phyloP scores from a whole-genome alignment of 2,797 vertebrate genomes.

The Coregonus sp. region DNA sequence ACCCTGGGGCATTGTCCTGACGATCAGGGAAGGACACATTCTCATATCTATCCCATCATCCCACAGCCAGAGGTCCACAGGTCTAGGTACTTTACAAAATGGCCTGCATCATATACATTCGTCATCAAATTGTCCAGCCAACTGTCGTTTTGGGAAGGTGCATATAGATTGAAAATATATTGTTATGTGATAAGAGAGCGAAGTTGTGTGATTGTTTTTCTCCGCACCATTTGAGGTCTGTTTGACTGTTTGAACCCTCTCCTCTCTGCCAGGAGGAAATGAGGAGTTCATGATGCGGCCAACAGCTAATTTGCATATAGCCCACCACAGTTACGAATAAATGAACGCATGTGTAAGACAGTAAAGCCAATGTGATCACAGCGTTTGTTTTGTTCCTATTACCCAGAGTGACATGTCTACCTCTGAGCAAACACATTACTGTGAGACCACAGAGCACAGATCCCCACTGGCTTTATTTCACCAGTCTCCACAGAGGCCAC shows the following conservation, averaged over 20 bases:
- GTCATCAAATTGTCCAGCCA: constrained; percentile 12
- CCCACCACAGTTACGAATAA: constrained; percentile 52
- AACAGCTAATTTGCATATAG: constrained; percentile 68
- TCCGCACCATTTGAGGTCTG: constrained; percentile 33
- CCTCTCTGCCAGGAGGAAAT: constrained; percentile 51
- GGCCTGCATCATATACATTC: constrained; percentile 35
- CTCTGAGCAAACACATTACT: constrained; percentile 58
- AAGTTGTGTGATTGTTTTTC: constrained; percentile 35
- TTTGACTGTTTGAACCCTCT: constrained; percentile 64
- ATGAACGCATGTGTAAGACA: constrained; percentile 65
- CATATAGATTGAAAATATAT: constrained; percentile 11
- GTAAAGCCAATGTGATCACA: constrained; percentile 56
- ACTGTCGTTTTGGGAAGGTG: constrained; percentile 16
- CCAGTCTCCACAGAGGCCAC: no score
- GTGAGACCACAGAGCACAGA: constrained; percentile 27
- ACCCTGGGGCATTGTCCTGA: constrained; percentile 53
- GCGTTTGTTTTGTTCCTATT: constrained; percentile 66
- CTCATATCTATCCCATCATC: constrained; percentile 39
- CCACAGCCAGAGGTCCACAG: constrained; percentile 19
- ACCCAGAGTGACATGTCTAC: constrained; percentile 28
- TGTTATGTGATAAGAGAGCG: constrained; percentile 22
- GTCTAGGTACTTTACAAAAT: constrained; percentile 39
- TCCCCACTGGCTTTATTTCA: constrained; percentile 21
- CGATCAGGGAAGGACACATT: constrained; percentile 51
- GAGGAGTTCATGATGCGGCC: constrained; percentile 63